These are phyloP conservation scores for Athene cunicularia DNA, from an alignment of 2,113 vertebrate species.

Conservation along the genomic window DNA sequence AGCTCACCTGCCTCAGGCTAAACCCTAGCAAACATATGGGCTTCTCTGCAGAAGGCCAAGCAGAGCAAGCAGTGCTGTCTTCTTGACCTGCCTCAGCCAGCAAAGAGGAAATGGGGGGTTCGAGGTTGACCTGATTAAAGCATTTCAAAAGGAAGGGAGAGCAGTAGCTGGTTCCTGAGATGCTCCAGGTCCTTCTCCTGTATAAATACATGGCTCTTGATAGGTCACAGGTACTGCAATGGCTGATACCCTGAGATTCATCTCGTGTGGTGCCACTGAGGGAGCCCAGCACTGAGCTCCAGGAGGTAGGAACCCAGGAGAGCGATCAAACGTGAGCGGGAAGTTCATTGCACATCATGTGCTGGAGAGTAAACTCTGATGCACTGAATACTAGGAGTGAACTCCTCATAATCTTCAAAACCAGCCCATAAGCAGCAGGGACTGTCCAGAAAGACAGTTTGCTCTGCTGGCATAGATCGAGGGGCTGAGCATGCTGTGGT, in stretches of 20 bases:
- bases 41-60: slow-evolving; percentile 30
- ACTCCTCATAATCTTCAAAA: not conserved
- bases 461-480: not conserved
- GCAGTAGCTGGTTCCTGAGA: not conserved
- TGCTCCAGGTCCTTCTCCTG: not conserved
- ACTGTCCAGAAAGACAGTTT: not conserved
- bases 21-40: slow-evolving; percentile 62
- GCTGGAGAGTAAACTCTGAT: not conserved
- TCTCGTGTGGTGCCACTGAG: not conserved
- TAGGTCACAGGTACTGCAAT: not conserved
- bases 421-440: not conserved
- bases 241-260: not conserved
- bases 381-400: not conserved
- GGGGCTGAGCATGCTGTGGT: not conserved
- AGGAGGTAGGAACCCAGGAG: not conserved
- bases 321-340: not conserved
- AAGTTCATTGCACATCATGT: fast-evolving
- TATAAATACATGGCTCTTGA: fast-evolving
- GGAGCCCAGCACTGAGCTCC: not conserved
- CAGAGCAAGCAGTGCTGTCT: not conserved
- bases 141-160: not conserved
- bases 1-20: slow-evolving; percentile 61
- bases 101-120: not conserved
- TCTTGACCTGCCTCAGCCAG: not conserved
- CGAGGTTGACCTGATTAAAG: not conserved